These are phyloP conservation scores for Chymomyza costata DNA, from an alignment of 1,140 invertebrate species.

Conservation along the genomic window DNA sequence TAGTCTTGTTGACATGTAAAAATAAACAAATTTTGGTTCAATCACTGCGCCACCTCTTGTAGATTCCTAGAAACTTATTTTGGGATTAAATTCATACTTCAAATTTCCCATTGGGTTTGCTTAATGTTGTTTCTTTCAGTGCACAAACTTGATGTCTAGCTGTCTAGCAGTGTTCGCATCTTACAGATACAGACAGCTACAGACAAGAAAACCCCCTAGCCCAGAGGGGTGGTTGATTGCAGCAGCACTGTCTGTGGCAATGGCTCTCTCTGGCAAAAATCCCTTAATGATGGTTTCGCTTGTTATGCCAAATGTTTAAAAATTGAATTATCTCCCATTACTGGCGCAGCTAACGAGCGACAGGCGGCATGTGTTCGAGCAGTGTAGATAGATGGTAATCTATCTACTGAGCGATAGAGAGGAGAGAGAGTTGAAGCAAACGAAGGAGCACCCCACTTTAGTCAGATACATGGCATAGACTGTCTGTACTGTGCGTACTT, in stretches of 20 bases:
- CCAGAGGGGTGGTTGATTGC: conserved; percentile 40
- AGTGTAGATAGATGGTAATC: conserved; percentile 12
- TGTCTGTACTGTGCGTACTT: conserved; percentile 50
- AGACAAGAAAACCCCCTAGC: conserved; percentile 8
- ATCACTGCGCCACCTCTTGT: too few species aligned
- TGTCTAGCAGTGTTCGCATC: conserved; percentile 25
- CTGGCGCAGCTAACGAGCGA: conserved; percentile 67
- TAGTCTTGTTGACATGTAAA: too few species aligned
- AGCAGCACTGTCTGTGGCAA: conserved; percentile 31
- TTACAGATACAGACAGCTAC: conserved; percentile 33
- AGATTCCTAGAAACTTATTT: too few species aligned
- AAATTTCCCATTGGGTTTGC: too few species aligned
- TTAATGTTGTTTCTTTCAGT: not conserved
- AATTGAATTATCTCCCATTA: conserved; percentile 75
- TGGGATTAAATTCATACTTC: too few species aligned
- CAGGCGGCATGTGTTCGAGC: conserved; percentile 11
- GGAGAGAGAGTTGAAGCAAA: conserved; percentile 8
- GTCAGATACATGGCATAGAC: conserved; percentile 17
- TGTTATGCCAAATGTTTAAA: conserved; percentile 75
- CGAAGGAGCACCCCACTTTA: not conserved
- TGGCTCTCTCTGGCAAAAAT: conserved; percentile 43
- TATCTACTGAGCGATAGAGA: conserved; percentile 17
- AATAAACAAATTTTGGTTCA: too few species aligned
- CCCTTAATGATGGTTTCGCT: conserved; percentile 75
- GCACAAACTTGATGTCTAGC: not conserved